Evolutionary conservation across 2,888 invertebrate genomes (phyloP), one percentile per base, ranked within the genome.

Genomic region (Lasioglossum figueresi): DNA sequence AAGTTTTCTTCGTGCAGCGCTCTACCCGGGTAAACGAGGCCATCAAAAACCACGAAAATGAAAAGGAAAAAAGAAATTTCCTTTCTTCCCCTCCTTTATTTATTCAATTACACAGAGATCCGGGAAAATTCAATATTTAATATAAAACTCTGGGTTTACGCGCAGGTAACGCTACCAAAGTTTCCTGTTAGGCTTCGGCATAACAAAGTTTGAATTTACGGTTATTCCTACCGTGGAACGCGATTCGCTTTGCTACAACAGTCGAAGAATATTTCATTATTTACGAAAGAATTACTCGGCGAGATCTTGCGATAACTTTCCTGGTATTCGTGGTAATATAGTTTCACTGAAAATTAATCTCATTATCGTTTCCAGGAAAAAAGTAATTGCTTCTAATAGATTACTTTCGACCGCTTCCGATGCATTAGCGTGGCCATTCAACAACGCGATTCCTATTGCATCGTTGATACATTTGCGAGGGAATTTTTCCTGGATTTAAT

Each of bases 1-100:
- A 78, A 79, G n/a, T 66, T 56, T 52, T 19, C 45, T 27, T 56
- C 77, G 70, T 23, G 23, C 37, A n/a, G 6, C 48, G 48, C 19
- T 4, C 16, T 3, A 16, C 14, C n/a, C 19, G 48, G 59, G 16
- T 14, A 45, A 45, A 48, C 48, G 48, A 45, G 68, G 34, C 66
- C 76, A 19, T 68, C 48, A 52, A 52, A 68, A 45, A 19, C 59
- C 48, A 27, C 48, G 34, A n/a, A 19, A 45, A 59, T 68, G 76
- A 16, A 52, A 68, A 66, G 12, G 59, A 40, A 4, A 45, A n/a
- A 59, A n/a, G n/a, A 40, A 37, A 16, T 56, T 37, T 52, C n/a
- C 34, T n/a, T n/a, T 2, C 56, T n/a, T 16, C n/a, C 16, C 23
- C 12, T 27, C 37, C 59, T 34, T n/a, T 63, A 76, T 76, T n/a